Base-by-base conservation (phyloP, 2,113 vertebrate species). In the Perognathus longimembris region DNA sequence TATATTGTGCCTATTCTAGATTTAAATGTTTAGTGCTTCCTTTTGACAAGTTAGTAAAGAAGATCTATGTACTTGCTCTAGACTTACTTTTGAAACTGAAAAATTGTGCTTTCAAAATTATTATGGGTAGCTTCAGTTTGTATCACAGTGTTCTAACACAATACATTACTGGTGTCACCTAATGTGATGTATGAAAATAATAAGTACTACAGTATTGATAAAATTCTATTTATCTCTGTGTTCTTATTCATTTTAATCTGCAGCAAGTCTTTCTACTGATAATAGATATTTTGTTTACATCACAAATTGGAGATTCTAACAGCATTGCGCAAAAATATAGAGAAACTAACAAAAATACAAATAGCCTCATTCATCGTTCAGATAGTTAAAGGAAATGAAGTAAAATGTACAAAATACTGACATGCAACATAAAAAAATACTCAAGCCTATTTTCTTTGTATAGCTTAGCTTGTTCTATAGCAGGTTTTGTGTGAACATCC, bases 11-110 rank as follows among this genome's bases (percentile, higher is more conserved):
- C 71, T 92, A 77, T 71, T 50, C 20, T 88, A 70, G 63, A 95
- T 93, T 89, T 94, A 91, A 79, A 75, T 93, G 54, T 77, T 81
- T 88, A 85, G 36, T 81, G 73, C 38, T 70, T 89, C 50, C 73
- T 88, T 87, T 93, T 77, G 88, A 94, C 85, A 93, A 34, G 34
- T 73, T 71, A 69, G 36, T 95, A 70, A 92, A 85, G 75, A 95
- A 91, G 85, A 81, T 77, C 61, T 84, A 75, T 80, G 18, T 92
- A 81, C 10, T 94, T 69, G 30, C 34, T 87, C 66, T 76, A 89
- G 59, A 84, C 86, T 89, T 94, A 91, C 76, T 96, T 95, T 92
- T 87, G 54, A 95, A 89, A 83, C 73, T 83, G 66, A 96, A 89
- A 84, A 92, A 74, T n/a, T 50, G 0, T 88, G 26, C 61, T 94